Conservation (phyloP, 1,140 invertebrate species). For the Drosophila jambulina region DNA sequence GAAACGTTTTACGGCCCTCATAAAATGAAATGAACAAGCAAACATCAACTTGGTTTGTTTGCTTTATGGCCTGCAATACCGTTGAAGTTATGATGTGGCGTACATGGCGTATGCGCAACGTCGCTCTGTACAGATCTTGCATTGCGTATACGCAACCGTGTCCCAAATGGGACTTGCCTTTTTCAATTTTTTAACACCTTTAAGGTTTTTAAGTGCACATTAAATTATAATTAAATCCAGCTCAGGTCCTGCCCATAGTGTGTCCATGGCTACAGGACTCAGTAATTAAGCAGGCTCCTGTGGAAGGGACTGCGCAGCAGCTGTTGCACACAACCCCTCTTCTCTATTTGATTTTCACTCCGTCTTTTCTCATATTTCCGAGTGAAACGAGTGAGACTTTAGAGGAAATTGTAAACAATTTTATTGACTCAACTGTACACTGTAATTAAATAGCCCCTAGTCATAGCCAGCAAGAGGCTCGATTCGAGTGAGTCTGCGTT, state of each 20-base stretch:
- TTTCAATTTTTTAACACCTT: constrained; percentile 44
- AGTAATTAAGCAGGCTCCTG: constrained; percentile 28
- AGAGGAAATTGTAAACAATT: constrained; percentile 37
- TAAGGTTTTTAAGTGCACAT: constrained; percentile 33
- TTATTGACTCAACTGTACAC: constrained; percentile 13
- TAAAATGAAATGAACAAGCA: constrained; percentile 42
- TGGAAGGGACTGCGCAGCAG: constrained; percentile 52
- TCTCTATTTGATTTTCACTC: constrained; percentile 7
- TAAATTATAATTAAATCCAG: constrained; percentile 32
- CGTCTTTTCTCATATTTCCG: neutral
- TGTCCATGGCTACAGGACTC: constrained; percentile 11
- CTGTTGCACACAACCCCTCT: constrained; percentile 43
- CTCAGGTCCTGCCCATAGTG: constrained; percentile 10
- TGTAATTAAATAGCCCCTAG: constrained; percentile 54
- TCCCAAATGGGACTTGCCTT: neutral
- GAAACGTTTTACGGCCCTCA: constrained; percentile 35
- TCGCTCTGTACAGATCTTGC: neutral
- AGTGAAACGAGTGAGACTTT: constrained; percentile 32
- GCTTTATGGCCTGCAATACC: constrained; percentile 14
- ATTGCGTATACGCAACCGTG: constrained; percentile 28
- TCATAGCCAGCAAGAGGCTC: constrained; percentile 22
- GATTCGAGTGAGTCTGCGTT: constrained; percentile 55
- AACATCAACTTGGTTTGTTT: constrained; percentile 24
- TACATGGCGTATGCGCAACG: constrained; percentile 58
- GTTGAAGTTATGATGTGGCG: constrained; percentile 16